phyloP scores from a whole-genome alignment of 2,113 vertebrate genomes.

The Centropus unirufus region DNA sequence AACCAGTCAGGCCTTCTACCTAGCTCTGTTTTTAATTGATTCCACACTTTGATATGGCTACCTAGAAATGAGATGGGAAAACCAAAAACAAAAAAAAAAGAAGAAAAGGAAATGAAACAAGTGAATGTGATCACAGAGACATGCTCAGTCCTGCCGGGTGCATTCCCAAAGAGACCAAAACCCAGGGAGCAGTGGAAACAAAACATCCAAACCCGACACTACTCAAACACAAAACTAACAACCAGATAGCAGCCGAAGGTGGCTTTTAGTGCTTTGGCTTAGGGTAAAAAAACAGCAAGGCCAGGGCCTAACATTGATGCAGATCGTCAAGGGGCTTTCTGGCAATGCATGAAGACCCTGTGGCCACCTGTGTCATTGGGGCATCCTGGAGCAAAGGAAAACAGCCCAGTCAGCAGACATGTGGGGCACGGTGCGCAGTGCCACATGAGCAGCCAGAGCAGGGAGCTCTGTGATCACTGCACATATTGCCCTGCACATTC shows the following conservation, averaged over 20 bases:
- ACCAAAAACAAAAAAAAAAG: not conserved
- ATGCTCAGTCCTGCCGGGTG: not conserved
- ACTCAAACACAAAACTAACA: not conserved
- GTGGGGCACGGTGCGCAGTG: not conserved
- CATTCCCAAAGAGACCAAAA: not conserved
- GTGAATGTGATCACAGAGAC: not conserved
- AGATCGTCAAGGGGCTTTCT: not conserved
- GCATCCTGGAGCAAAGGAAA: not conserved
- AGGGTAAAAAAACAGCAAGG: not conserved
- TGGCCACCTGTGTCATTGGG: not conserved
- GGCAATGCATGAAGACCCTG: not conserved
- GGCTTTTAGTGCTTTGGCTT: not conserved
- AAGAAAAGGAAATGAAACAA: not conserved
- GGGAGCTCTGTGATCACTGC: not conserved
- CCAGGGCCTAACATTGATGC: rapidly evolving
- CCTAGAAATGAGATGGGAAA: not conserved
- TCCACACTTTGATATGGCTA: not conserved
- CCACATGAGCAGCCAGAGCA: not conserved
- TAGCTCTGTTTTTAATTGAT: not conserved
- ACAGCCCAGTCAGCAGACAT: rapidly evolving
- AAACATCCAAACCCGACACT: not conserved
- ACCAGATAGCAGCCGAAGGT: not conserved
- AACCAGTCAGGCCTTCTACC: not conserved
- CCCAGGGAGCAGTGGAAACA: not conserved
- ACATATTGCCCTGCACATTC: rapidly evolving